These are phyloP conservation scores for Antheraea mylitta DNA, from an alignment of 1,140 invertebrate genomes.

Conservation along the genomic window DNA sequence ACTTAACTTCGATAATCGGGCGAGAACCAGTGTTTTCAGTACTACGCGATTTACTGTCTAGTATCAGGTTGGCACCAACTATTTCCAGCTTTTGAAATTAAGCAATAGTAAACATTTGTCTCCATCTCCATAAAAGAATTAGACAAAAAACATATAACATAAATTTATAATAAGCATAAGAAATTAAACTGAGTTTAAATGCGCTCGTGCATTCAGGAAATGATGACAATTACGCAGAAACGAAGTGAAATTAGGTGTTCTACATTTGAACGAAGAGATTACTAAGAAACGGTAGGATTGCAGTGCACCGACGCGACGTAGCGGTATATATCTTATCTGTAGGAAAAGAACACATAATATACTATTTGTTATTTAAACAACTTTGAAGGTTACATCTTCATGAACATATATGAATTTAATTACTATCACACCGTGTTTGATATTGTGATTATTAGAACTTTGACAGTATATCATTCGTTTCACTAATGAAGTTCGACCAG, in stretches of 20 bases:
- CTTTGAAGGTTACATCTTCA: neutral
- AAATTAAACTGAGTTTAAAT: neutral
- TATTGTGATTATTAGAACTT: too few species aligned
- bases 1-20: too few species aligned
- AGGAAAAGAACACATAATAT: neutral
- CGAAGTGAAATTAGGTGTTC: conserved; percentile 17
- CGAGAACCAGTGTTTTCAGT: too few species aligned
- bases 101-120: too few species aligned
- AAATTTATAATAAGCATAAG: neutral
- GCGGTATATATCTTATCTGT: conserved; percentile 6
- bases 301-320: neutral
- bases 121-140: too few species aligned
- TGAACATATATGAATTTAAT: neutral
- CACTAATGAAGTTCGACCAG: too few species aligned
- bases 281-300: conserved; percentile 13
- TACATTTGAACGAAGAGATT: conserved; percentile 15
- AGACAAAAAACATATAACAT: too few species aligned
- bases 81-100: too few species aligned
- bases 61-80: too few species aligned
- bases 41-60: too few species aligned
- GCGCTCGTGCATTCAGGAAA: conserved; percentile 9
- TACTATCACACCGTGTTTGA: neutral
- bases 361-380: neutral
- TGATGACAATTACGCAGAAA: conserved; percentile 16
- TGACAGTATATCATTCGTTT: too few species aligned